phyloP scores from a whole-genome alignment of 2,113 vertebrate species.

The Tonatia bakeri region DNA sequence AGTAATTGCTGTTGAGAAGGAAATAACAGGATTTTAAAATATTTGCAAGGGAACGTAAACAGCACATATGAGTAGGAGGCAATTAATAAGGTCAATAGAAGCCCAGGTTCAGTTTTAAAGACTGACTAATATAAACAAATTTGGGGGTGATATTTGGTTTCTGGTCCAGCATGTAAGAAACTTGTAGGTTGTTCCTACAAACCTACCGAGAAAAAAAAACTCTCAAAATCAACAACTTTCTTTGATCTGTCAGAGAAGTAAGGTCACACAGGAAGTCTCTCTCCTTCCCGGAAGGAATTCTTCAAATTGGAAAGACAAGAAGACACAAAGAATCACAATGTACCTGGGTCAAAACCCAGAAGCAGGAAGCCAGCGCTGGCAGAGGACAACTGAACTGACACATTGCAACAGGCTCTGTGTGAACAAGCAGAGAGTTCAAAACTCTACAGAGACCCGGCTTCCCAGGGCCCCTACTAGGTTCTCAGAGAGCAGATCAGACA shows the following conservation, averaged over 20 bases:
- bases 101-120: neutral
- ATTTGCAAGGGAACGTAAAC: conserved; percentile 27
- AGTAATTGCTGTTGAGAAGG: conserved; percentile 32
- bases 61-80: neutral
- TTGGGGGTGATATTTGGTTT: neutral
- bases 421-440: neutral
- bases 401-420: neutral
- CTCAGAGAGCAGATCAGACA: neutral
- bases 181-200: neutral
- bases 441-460: neutral
- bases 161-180: neutral
- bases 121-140: conserved; percentile 14
- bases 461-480: neutral
- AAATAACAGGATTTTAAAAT: conserved; percentile 15
- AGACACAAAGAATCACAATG: neutral
- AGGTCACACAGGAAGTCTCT: neutral
- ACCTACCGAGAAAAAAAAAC: neutral
- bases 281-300: no score
- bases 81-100: neutral
- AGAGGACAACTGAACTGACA: neutral
- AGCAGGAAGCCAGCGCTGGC: neutral
- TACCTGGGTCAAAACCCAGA: neutral
- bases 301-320: neutral
- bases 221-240: neutral
- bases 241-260: neutral